These are phyloP conservation scores for Leucopternis melanops DNA, from an alignment of 2,113 vertebrate genomes.

Conservation along the genomic window DNA sequence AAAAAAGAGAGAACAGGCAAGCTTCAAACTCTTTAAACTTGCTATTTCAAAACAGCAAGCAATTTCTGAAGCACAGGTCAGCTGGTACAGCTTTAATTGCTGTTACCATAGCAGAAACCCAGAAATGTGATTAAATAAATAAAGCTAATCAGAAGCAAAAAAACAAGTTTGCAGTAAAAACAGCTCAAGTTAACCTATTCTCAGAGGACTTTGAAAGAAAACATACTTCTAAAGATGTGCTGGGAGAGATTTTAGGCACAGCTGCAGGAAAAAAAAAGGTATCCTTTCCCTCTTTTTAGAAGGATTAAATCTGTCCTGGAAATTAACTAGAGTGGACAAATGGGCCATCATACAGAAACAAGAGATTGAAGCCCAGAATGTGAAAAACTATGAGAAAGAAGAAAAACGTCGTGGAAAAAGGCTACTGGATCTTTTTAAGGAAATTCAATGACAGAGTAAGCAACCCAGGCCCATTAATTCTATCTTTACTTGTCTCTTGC, in stretches of 20 bases:
- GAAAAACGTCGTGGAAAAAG: neutral
- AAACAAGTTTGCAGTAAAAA: neutral
- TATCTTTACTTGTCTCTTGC: neutral
- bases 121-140: slow-evolving; percentile 53
- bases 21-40: neutral
- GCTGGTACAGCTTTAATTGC: neutral
- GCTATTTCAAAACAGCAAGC: neutral
- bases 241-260: slow-evolving; percentile 32
- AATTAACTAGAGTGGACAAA: slow-evolving; percentile 14
- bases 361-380: neutral
- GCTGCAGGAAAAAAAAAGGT: neutral
- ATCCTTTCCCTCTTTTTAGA: slow-evolving; percentile 8
- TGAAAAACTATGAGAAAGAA: neutral
- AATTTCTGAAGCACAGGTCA: neutral
- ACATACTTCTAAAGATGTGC: slow-evolving; percentile 36
- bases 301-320: slow-evolving; percentile 33
- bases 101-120: slow-evolving; percentile 46
- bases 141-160: slow-evolving; percentile 44
- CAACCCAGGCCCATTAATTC: neutral
- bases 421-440: slow-evolving; percentile 12
- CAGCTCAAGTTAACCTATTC: slow-evolving; percentile 16
- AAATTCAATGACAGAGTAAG: neutral
- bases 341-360: neutral
- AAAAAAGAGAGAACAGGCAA: neutral
- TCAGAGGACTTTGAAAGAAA: slow-evolving; percentile 38